Conservation (phyloP, 2,797 vertebrate species). For the Sphenopsis melanotis region DNA sequence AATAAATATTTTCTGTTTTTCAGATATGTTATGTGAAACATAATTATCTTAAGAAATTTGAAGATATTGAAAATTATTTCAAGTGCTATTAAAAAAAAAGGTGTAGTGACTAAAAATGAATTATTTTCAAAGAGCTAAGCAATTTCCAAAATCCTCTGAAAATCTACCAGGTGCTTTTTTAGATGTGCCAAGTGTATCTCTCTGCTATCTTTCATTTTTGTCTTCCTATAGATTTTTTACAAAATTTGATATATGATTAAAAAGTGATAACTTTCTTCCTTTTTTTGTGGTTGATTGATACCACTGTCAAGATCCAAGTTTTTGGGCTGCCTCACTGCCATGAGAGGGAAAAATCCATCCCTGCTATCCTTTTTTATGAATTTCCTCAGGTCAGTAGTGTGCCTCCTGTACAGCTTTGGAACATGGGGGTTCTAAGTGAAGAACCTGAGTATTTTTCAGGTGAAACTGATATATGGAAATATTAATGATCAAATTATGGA, state of each 20-base stretch:
- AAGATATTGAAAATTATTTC: background rate
- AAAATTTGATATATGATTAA: background rate
- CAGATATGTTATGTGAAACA: background rate
- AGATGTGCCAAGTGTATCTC: background rate
- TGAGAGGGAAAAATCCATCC: background rate
- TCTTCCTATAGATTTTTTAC: background rate
- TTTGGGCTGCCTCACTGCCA: background rate
- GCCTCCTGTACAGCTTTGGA: background rate
- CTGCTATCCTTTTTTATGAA: background rate
- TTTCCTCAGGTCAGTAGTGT: background rate
- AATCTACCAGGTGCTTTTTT: background rate
- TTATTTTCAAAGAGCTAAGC: background rate
- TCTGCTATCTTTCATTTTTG: background rate
- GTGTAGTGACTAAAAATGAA: background rate
- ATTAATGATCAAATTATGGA: background rate
- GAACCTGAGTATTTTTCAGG: background rate
- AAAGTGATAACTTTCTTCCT: background rate
- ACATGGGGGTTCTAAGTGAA: background rate
- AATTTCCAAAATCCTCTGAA: background rate
- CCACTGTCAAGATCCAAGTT: background rate
- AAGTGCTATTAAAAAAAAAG: background rate
- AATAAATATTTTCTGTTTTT: background rate
- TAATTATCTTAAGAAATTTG: background rate
- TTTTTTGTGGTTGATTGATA: background rate
- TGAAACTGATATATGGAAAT: background rate